Percentiles rank a stretch among this genome's conserved stretches.
Conservation (phyloP, 2,113 vertebrate genomes). For the Herpetotheres cachinnans region DNA sequence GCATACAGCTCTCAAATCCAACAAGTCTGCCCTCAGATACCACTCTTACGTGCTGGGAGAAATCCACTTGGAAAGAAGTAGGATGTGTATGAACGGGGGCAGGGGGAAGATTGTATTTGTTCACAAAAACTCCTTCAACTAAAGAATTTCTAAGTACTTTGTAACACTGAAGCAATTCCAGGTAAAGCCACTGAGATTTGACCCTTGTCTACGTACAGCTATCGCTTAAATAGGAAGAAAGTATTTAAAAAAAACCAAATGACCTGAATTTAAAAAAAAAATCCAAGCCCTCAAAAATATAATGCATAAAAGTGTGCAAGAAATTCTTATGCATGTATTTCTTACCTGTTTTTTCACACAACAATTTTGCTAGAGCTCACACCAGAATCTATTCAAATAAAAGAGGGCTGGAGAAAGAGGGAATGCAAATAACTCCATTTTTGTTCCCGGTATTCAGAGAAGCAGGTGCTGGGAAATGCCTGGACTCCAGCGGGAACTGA, state of each 20-base stretch:
- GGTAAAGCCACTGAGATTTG: neutral
- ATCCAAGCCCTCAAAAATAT: neutral
- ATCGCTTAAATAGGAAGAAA: neutral
- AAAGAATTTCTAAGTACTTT: neutral
- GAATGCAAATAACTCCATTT: neutral
- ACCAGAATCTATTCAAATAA: neutral
- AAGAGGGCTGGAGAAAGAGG: neutral
- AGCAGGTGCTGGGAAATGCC: neutral
- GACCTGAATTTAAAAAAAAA: too few species aligned
- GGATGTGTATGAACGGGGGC: neutral
- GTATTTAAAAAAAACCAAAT: neutral
- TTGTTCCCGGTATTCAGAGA: neutral
- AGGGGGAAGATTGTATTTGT: neutral
- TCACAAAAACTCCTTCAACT: neutral
- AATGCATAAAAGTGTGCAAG: neutral
- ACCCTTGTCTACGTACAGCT: neutral
- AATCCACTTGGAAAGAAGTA: neutral
- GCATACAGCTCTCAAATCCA: neutral
- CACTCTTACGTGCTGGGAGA: neutral
- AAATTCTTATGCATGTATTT: neutral
- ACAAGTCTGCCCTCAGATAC: neutral
- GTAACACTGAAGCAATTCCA: neutral
- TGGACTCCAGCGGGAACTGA: rapidly evolving
- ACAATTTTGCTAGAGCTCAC: neutral
- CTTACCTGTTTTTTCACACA: neutral